Conservation (phyloP, 1,140 invertebrate species). For the Laupala kohalensis region DNA sequence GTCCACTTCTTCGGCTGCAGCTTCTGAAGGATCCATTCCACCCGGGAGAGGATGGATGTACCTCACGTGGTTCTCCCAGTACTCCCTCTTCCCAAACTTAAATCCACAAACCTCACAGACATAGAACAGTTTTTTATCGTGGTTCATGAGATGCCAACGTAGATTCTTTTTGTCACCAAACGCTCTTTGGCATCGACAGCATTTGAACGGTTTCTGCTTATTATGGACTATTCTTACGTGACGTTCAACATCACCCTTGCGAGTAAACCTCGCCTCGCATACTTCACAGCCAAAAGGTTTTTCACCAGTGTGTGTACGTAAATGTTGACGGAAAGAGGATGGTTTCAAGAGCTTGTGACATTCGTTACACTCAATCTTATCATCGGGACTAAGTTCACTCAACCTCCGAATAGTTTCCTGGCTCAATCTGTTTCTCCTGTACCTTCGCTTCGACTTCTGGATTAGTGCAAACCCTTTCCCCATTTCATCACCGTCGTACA, state of each 20-base stretch:
- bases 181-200: conserved; percentile 16
- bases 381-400: conserved; percentile 10
- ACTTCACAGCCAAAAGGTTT: conserved; percentile 58
- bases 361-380: conserved; percentile 21
- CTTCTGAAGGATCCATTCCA: conserved; percentile 13
- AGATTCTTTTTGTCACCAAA: conserved; percentile 20
- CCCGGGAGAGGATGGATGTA: conserved; percentile 22
- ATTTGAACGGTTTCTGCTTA: conserved; percentile 18
- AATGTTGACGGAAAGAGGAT: conserved; percentile 31
- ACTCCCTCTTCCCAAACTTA: conserved; percentile 25
- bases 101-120: conserved; percentile 22
- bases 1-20: conserved; percentile 13
- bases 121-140: conserved; percentile 18
- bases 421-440: conserved; percentile 3
- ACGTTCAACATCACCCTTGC: conserved; percentile 22
- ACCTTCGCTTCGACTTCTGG: conserved; percentile 4
- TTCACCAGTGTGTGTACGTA: conserved; percentile 57
- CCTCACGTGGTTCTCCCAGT: conserved; percentile 24
- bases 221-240: conserved; percentile 22
- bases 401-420: conserved; percentile 6
- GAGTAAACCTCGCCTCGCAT: conserved; percentile 35
- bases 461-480: background rate
- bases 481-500: background rate
- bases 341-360: conserved; percentile 23
- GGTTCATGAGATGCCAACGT: conserved; percentile 18